These are phyloP conservation scores for Eospalax fontanierii DNA, from an alignment of 2,797 vertebrate species.

Conservation along the genomic window DNA sequence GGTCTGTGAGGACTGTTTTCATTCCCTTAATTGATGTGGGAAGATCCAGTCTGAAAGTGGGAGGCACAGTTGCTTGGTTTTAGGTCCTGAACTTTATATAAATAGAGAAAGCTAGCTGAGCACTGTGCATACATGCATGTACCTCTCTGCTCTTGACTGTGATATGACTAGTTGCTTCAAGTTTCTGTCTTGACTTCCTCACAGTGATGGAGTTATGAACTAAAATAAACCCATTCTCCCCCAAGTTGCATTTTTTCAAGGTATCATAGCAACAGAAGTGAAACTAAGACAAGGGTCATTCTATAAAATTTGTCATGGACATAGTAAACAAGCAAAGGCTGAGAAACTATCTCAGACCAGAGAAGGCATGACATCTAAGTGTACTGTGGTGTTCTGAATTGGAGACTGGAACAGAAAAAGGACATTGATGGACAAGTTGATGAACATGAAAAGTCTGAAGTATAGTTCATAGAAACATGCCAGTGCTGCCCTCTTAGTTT, in stretches of 20 bases:
- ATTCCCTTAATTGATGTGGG: neutral
- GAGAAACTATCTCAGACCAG: constrained; percentile 11
- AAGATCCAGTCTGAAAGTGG: neutral
- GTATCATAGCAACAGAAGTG: neutral
- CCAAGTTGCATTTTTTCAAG: neutral
- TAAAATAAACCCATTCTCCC: neutral
- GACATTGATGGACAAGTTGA: neutral
- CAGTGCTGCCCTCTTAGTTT: constrained; percentile 22
- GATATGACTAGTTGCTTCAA: neutral
- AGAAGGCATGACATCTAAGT: neutral
- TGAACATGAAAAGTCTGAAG: neutral
- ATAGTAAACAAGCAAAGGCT: neutral
- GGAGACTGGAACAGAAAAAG: constrained; percentile 11
- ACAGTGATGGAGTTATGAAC: neutral
- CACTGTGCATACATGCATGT: neutral
- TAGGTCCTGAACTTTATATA: neutral
- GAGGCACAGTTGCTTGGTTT: neutral
- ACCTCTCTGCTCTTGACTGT: neutral
- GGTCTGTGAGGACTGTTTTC: neutral
- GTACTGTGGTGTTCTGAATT: constrained; percentile 15
- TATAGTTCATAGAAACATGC: neutral
- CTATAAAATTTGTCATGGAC: neutral
- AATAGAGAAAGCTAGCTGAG: neutral
- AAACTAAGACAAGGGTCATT: neutral
- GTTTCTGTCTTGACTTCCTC: neutral